Evolutionary conservation across 2,113 vertebrate genomes (phyloP).

Genomic region (Tympanuchus pallidicinctus): DNA sequence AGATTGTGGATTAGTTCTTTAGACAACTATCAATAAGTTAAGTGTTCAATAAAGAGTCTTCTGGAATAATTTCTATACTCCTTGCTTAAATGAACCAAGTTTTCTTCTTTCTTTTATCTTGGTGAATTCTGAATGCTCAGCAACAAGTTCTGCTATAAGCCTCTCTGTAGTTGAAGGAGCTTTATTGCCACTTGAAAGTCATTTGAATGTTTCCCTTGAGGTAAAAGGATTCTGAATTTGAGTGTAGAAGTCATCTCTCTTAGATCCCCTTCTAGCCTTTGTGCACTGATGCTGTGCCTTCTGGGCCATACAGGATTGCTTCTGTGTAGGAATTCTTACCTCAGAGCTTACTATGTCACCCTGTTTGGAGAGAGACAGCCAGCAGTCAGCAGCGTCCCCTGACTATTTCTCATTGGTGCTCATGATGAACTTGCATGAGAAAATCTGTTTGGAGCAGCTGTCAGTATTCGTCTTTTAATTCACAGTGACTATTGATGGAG

Average conservation of each 20-base stretch:
- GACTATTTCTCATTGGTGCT: fast-evolving
- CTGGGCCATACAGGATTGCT: background rate
- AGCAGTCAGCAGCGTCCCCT: background rate
- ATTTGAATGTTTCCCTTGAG: background rate
- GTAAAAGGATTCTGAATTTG: background rate
- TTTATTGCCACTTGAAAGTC: background rate
- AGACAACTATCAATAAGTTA: background rate
- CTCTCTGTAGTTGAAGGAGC: background rate
- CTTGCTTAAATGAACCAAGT: background rate
- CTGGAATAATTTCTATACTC: background rate
- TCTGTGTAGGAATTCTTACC: background rate
- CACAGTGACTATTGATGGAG: background rate
- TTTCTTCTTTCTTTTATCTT: background rate
- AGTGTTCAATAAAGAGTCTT: background rate
- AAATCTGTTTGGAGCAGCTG: background rate
- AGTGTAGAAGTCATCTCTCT: background rate
- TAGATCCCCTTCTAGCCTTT: background rate
- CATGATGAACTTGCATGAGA: background rate
- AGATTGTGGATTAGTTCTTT: background rate
- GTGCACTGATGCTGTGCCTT: background rate
- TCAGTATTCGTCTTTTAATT: background rate
- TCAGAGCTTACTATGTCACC: background rate
- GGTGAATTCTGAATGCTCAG: background rate
- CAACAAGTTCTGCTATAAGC: background rate
- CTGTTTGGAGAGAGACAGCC: background rate